Evolutionary conservation across 2,888 invertebrate genomes (phyloP), one percentile per base, ranked within the genome.

Genomic region (Nineta flava): DNA sequence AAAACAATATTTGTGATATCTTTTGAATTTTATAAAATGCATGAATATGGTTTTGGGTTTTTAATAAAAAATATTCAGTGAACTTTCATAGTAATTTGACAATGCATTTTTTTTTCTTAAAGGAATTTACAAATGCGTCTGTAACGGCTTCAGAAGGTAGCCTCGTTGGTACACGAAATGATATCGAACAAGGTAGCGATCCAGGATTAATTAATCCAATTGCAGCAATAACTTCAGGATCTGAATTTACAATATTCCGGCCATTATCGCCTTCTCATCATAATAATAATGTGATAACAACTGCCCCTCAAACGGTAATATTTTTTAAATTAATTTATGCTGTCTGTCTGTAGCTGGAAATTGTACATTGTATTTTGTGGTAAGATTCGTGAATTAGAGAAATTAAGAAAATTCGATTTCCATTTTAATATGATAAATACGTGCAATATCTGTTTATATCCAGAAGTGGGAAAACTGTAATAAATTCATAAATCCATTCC

Each of bases 271-370:
- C 65, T 9, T 61, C 65, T 38, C 64, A 59, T 56, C 62, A 60
- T 51, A 69, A 70, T 55, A 66, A 68, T 54, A 65, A 69, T 53
- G 63, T 70, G 34, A 68, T 70, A 57, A 64, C 67, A 52, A 64
- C 67, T 52, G 26, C 31, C 17, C 10, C 21, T 21, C 41, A 40
- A 19, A 16, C 31, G 16, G 48, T 48, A 48, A 48, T 17, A 34
- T 16, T 34, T n/a, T 47, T 16, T 12, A 9, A 34, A 47, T 47
- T 12, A 47, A 16, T 46, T 32, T 16, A 26, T 31, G 55, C 57
- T 7, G 58, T 56, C 21, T 55, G 51, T 6, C 48, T 50, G 13
- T 49, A 51, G 1, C 53, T 34, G 12, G 12, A 34, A 12, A 9
- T 12, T 34, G 9, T 34, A 9, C 34, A 12, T 9, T 34, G 12